Conservation (phyloP, 2,888 invertebrate genomes). For the Cactoblastis cactorum region DNA sequence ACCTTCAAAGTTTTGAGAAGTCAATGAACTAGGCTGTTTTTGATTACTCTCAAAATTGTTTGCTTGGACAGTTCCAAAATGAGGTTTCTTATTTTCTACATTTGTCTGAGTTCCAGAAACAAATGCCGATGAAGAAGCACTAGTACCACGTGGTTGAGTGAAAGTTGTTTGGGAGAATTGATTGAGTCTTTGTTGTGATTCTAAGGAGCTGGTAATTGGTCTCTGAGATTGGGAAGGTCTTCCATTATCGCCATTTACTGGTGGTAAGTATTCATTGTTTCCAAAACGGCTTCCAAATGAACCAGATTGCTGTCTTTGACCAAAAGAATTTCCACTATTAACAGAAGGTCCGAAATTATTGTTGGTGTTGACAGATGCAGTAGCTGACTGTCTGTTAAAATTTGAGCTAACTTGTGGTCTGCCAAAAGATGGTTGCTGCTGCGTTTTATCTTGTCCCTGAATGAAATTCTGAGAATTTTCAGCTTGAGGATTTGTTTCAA, state of each 20-base stretch:
- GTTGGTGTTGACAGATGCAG: slow-evolving; percentile 14
- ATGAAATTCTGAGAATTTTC: background rate
- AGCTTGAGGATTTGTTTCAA: background rate
- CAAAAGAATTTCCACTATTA: slow-evolving; percentile 24
- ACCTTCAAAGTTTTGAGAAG: slow-evolving; percentile 6
- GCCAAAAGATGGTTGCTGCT: slow-evolving; percentile 15
- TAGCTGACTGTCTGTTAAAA: slow-evolving; percentile 3
- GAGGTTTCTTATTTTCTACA: slow-evolving; percentile 9
- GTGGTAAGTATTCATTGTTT: slow-evolving; percentile 41
- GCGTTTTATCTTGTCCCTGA: slow-evolving; percentile 4
- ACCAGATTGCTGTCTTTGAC: slow-evolving; percentile 24
- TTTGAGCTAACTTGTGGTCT: slow-evolving; percentile 18
- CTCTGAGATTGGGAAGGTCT: slow-evolving; percentile 16
- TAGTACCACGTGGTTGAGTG: slow-evolving; percentile 14
- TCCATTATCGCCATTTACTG: slow-evolving; percentile 25
- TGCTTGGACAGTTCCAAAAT: slow-evolving; percentile 21
- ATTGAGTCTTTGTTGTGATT: slow-evolving; percentile 18
- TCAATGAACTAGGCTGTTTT: slow-evolving; percentile 13
- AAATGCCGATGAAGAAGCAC: slow-evolving; percentile 16
- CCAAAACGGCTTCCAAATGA: slow-evolving; percentile 24
- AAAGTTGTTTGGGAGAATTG: slow-evolving; percentile 17
- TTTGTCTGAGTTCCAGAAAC: slow-evolving; percentile 16
- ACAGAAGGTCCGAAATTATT: slow-evolving; percentile 16
- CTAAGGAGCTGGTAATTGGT: slow-evolving; percentile 14
- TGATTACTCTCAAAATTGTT: slow-evolving; percentile 14